Percentiles rank a stretch among this genome's conserved stretches.
These are phyloP conservation scores for Grantiella picta DNA, from an alignment of 2,113 vertebrate genomes.

Conservation along the genomic window DNA sequence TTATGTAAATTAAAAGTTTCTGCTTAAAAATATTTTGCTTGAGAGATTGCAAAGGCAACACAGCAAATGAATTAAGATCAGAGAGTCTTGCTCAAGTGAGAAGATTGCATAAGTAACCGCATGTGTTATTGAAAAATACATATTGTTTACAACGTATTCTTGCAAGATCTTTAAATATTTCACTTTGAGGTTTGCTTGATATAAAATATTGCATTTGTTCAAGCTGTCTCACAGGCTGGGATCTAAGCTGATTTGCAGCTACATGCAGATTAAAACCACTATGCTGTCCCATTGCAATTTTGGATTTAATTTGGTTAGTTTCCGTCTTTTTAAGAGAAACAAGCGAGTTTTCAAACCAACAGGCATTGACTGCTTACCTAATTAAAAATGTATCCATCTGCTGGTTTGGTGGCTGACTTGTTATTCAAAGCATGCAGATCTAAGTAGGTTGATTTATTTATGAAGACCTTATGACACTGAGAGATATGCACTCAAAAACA, in stretches of 20 bases:
- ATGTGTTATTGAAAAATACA: constrained; percentile 62
- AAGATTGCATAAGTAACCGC: constrained; percentile 58
- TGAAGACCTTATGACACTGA: constrained; percentile 71
- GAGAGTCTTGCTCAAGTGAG: constrained; percentile 60
- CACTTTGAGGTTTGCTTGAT: constrained; percentile 63
- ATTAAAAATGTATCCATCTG: constrained; percentile 80
- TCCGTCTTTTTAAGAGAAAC: constrained; percentile 48
- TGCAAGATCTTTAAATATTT: constrained; percentile 70
- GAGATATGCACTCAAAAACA: constrained; percentile 65
- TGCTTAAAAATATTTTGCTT: constrained; percentile 66
- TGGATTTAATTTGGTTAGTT: constrained; percentile 61
- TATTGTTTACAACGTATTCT: constrained; percentile 63
- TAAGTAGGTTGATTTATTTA: constrained; percentile 76
- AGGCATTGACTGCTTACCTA: constrained; percentile 63
- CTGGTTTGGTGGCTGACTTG: constrained; percentile 59
- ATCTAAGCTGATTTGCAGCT: constrained; percentile 8
- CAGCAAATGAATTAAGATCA: constrained; percentile 67
- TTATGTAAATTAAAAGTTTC: constrained; percentile 72
- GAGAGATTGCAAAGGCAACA: constrained; percentile 54
- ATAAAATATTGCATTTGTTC: constrained; percentile 49
- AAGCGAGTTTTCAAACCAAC: constrained; percentile 66
- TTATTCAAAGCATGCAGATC: constrained; percentile 68
- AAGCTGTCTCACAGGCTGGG: constrained; percentile 33
- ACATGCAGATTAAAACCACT: constrained; percentile 12
- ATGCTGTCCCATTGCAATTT: constrained; percentile 44